Conservation (phyloP, 2,888 invertebrate species). For the Cremastinae sp. region DNA sequence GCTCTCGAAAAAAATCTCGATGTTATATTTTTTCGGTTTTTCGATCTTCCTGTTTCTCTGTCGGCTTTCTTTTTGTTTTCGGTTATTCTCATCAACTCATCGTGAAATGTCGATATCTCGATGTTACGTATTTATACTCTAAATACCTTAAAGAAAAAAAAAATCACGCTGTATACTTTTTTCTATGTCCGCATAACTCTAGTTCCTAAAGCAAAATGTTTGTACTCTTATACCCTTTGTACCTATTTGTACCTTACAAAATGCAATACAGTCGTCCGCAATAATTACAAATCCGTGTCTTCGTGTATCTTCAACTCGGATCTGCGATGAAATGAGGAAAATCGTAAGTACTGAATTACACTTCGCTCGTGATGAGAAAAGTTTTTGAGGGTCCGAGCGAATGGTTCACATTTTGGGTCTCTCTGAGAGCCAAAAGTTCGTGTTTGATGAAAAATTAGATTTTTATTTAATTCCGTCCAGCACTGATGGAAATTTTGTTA, state of each 20-base stretch:
- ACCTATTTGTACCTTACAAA: slow-evolving; percentile 79
- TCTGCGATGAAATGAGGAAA: not conserved
- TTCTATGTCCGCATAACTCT: slow-evolving; percentile 79
- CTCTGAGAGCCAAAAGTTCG: not conserved
- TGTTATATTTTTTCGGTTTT: not conserved
- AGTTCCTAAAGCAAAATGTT: slow-evolving; percentile 79
- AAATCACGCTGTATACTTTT: slow-evolving; percentile 73
- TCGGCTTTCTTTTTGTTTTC: slow-evolving; percentile 9
- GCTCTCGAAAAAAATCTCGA: slow-evolving; percentile 27
- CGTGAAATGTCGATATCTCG: slow-evolving; percentile 63
- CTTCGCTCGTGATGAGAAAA: not conserved
- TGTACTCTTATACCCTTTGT: slow-evolving; percentile 80
- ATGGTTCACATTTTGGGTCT: not conserved
- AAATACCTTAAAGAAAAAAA: slow-evolving; percentile 31
- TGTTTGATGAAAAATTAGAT: no score
- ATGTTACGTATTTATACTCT: slow-evolving; percentile 36
- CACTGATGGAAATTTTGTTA: no score
- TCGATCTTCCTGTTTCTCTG: not conserved
- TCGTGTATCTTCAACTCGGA: not conserved
- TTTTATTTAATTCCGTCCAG: no score
- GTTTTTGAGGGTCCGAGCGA: no score
- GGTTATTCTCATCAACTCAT: slow-evolving; percentile 46
- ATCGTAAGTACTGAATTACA: not conserved
- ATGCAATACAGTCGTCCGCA: slow-evolving; percentile 80
- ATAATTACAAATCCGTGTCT: slow-evolving; percentile 66